These are phyloP conservation scores for Zoanthus sociatus DNA, from an alignment of 92 coral and sea anemone species.

Conservation along the genomic window DNA sequence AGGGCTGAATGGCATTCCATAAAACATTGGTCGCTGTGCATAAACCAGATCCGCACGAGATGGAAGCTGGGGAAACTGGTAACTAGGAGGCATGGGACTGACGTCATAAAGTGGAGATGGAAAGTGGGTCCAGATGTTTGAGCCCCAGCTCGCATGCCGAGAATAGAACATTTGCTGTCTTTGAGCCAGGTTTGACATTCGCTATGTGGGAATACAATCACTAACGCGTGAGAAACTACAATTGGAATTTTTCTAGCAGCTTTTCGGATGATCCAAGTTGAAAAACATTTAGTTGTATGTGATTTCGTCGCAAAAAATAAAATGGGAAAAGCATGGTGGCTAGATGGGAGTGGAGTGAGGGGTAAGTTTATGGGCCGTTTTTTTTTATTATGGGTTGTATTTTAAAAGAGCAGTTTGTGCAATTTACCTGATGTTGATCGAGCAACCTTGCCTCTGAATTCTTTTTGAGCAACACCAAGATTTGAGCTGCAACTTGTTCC, in stretches of 20 bases:
- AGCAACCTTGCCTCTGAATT: constrained; percentile 41
- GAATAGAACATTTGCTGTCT: constrained; percentile 13
- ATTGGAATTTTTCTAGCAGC: too few relatives aligned
- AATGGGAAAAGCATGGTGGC: too few relatives aligned
- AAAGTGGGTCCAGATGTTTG: constrained; percentile 29
- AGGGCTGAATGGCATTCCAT: constrained; percentile 27
- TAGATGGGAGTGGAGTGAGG: too few relatives aligned
- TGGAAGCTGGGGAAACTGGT: constrained; percentile 18
- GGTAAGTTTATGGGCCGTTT: too few relatives aligned
- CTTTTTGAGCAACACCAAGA: constrained; percentile 34
- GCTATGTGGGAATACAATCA: not conserved
- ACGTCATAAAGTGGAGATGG: constrained; percentile 39
- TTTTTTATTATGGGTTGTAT: too few relatives aligned
- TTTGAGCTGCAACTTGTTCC: constrained; percentile 33
- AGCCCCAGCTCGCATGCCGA: constrained; percentile 39
- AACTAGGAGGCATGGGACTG: constrained; percentile 40
- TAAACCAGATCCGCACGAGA: not conserved
- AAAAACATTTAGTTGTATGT: too few relatives aligned
- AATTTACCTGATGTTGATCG: constrained; percentile 15
- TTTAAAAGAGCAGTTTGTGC: not conserved
- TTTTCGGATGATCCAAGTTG: too few relatives aligned
- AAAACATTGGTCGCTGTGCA: constrained; percentile 35
- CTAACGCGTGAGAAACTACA: too few relatives aligned
- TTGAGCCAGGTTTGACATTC: not conserved
- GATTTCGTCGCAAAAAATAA: too few relatives aligned